These are phyloP conservation scores for Columba guinea DNA, from an alignment of 2,797 vertebrate species.

Conservation along the genomic window DNA sequence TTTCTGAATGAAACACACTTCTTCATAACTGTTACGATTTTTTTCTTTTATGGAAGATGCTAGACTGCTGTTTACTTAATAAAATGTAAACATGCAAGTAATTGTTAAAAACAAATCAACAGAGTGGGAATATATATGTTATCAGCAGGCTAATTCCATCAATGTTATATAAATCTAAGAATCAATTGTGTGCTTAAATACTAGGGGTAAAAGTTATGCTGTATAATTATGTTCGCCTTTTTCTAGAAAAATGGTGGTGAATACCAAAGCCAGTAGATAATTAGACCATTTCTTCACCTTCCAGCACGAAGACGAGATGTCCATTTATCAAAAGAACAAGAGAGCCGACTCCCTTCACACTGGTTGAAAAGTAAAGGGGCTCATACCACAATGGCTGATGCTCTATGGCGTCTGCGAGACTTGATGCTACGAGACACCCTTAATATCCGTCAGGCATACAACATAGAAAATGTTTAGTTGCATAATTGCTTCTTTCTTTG, in stretches of 20 bases:
- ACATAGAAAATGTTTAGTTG: conserved; percentile 84
- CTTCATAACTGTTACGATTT: rapidly evolving
- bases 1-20: background rate
- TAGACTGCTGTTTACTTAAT: background rate
- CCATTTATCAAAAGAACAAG: conserved; percentile 96
- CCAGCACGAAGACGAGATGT: conserved; percentile 92
- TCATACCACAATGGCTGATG: conserved; percentile 97
- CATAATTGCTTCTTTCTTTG: conserved; percentile 61
- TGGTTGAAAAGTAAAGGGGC: conserved; percentile 99
- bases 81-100: background rate
- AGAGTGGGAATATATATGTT: background rate
- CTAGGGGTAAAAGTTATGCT: background rate
- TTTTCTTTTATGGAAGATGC: background rate
- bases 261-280: background rate
- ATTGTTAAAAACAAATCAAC: background rate
- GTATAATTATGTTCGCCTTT: background rate
- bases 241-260: background rate
- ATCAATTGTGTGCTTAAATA: background rate
- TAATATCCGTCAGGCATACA: conserved; percentile 92
- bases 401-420: conserved; percentile 96
- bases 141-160: background rate
- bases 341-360: conserved; percentile 95
- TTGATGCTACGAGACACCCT: conserved; percentile 97
- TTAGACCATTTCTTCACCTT: background rate
- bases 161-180: background rate